These are phyloP conservation scores for Lamprologus lemairii DNA, from an alignment of 2,113 vertebrate genomes.

Conservation along the genomic window DNA sequence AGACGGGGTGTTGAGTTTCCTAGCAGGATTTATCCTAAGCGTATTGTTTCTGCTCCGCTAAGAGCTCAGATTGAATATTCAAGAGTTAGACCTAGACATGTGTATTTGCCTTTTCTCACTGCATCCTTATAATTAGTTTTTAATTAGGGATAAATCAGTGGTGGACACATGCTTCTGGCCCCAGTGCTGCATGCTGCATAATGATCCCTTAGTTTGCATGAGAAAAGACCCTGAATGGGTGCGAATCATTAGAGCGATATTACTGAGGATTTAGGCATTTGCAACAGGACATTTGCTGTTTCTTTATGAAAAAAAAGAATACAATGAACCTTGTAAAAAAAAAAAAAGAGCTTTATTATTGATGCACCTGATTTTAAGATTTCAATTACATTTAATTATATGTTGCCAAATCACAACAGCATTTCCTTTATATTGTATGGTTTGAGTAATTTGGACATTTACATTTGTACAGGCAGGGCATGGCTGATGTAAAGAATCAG, in stretches of 20 bases:
- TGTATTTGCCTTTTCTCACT: conserved; percentile 48
- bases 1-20: neutral
- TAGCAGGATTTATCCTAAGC: conserved; percentile 18
- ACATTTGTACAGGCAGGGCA: neutral
- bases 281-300: conserved; percentile 32
- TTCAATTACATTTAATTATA: neutral
- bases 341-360: neutral
- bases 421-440: neutral
- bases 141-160: conserved; percentile 64
- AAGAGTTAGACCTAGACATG: conserved; percentile 38
- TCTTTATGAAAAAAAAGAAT: neutral
- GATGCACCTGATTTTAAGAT: neutral
- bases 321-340: neutral
- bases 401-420: neutral
- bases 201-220: conserved; percentile 60
- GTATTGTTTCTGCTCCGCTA: conserved; percentile 33
- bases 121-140: conserved; percentile 68
- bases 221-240: conserved; percentile 47
- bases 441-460: neutral
- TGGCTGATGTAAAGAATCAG: neutral
- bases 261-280: conserved; percentile 44
- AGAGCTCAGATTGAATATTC: conserved; percentile 38
- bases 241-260: conserved; percentile 50
- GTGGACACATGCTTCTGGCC: conserved; percentile 27
- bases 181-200: conserved; percentile 46